These are phyloP conservation scores for Malachius bipustulatus DNA, from an alignment of 2,888 invertebrate genomes.

Conservation along the genomic window DNA sequence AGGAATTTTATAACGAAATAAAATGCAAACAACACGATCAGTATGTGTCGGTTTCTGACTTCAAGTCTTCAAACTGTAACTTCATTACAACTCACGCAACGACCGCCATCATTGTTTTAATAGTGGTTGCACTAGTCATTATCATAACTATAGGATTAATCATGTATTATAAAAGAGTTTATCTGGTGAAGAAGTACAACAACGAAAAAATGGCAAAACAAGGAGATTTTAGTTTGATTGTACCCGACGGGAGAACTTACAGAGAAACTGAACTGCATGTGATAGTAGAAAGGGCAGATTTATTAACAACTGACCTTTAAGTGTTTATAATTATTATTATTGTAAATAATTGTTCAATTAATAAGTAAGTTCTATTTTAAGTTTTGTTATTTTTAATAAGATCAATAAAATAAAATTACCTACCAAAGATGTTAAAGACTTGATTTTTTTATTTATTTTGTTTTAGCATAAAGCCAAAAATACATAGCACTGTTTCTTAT, in stretches of 20 bases:
- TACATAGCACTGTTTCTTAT: too few relatives aligned
- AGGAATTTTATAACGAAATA: slow-evolving; percentile 26
- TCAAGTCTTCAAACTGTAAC: slow-evolving; percentile 28
- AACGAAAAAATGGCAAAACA: slow-evolving; percentile 43
- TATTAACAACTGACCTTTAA: slow-evolving; percentile 67
- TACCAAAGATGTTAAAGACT: too few relatives aligned
- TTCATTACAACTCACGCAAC: slow-evolving; percentile 28
- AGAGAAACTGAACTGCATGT: slow-evolving; percentile 78
- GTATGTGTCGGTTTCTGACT: slow-evolving; percentile 27
- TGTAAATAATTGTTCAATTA: too few relatives aligned
- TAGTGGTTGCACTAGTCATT: slow-evolving; percentile 38
- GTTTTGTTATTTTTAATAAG: too few relatives aligned
- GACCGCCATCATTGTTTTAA: slow-evolving; percentile 33
- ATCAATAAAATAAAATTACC: too few relatives aligned
- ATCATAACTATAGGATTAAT: slow-evolving; percentile 33
- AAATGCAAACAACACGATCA: slow-evolving; percentile 26
- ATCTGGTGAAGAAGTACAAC: slow-evolving; percentile 33
- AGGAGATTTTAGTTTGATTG: slow-evolving; percentile 52
- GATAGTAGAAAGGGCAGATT: slow-evolving; percentile 72
- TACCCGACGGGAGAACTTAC: slow-evolving; percentile 72
- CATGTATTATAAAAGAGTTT: slow-evolving; percentile 34
- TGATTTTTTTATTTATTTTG: too few relatives aligned
- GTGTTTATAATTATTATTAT: slow-evolving; percentile 4
- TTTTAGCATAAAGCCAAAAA: too few relatives aligned
- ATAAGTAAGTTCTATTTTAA: too few relatives aligned